A percentile compares a stretch with the other conserved stretches of the same genome.
phyloP scores from a whole-genome alignment of 2,113 vertebrate species.

The Pyrgilauda ruficollis region DNA sequence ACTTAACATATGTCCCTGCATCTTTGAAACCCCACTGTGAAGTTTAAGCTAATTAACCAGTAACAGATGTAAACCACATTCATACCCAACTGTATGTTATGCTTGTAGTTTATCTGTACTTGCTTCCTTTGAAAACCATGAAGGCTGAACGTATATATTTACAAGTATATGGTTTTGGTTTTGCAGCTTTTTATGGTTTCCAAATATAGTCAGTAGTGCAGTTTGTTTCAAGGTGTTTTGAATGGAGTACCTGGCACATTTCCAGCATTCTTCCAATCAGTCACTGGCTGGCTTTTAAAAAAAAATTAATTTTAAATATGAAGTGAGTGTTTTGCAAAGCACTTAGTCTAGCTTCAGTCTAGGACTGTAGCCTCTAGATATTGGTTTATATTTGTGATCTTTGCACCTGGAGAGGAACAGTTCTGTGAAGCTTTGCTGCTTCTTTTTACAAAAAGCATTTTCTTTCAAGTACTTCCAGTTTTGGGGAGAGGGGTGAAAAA shows the following conservation, averaged over 20 bases:
- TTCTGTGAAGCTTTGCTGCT: not conserved
- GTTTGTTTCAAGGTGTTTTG: constrained; percentile 46
- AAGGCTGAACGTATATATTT: not conserved
- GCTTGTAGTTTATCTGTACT: constrained; percentile 33
- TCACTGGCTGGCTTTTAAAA: not conserved
- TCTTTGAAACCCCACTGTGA: not conserved
- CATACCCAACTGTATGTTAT: not conserved
- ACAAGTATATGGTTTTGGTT: constrained; percentile 39
- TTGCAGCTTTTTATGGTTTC: constrained; percentile 13
- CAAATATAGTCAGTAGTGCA: not conserved
- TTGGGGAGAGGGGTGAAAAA: not conserved
- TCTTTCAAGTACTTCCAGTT: not conserved
- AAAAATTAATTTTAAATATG: not conserved
- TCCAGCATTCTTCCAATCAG: not conserved
- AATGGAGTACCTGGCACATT: not conserved
- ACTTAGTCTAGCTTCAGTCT: not conserved
- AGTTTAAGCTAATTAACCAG: constrained; percentile 31
- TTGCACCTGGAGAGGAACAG: not conserved
- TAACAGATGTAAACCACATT: constrained; percentile 19
- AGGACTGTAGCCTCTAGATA: not conserved
- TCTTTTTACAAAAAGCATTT: not conserved
- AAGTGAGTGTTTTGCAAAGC: not conserved
- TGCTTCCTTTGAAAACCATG: constrained; percentile 44
- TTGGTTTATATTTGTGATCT: not conserved
- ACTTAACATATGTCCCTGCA: not conserved